Percentiles rank a stretch among this genome's conserved stretches.
These are phyloP conservation scores for Hetaerina americana DNA, from an alignment of 1,140 invertebrate genomes.

Conservation along the genomic window DNA sequence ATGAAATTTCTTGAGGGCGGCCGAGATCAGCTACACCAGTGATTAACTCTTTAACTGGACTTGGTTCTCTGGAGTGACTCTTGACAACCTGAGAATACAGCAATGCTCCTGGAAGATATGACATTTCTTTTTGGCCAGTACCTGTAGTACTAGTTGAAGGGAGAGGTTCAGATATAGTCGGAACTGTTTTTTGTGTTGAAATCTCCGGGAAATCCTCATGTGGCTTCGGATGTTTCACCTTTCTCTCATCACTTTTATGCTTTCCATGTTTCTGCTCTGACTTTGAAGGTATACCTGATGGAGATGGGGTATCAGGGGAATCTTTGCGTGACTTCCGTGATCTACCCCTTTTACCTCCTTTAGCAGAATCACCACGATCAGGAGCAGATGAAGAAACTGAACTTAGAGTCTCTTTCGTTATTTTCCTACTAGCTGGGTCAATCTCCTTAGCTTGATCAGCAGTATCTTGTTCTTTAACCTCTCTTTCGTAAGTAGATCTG, in stretches of 20 bases:
- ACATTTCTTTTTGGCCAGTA: neutral
- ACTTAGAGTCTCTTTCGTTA: no score
- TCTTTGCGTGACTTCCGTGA: no score
- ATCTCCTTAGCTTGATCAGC: no score
- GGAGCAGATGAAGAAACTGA: no score
- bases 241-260: neutral
- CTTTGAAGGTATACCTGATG: neutral
- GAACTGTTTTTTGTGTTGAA: neutral
- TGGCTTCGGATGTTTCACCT: neutral
- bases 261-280: no score
- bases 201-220: neutral
- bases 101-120: neutral
- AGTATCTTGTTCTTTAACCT: no score
- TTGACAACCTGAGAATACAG: neutral
- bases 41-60: neutral
- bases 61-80: neutral
- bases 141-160: neutral
- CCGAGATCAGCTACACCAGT: neutral
- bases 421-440: no score
- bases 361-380: no score
- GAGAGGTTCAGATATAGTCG: neutral
- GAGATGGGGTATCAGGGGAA: no score
- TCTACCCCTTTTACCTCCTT: no score
- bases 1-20: no score
- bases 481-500: no score